Percentiles rank a stretch among this genome's conserved stretches.
phyloP scores from a whole-genome alignment of 53 echinoderm and acorn worm genomes.

The Temnopleurus reevesii region DNA sequence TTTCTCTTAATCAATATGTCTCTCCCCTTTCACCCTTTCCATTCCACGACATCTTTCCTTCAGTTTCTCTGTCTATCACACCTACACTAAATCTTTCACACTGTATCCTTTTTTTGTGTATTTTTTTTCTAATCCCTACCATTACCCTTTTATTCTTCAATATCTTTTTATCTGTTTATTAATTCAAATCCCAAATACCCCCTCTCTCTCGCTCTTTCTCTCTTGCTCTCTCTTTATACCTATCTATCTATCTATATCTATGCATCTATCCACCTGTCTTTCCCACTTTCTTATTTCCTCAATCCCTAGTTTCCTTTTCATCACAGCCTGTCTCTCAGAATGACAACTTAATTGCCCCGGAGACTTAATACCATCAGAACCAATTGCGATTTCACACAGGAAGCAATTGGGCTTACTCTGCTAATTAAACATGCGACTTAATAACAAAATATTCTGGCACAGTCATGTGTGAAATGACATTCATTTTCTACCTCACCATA shows the following conservation, averaged over 20 bases:
- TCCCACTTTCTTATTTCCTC: not conserved
- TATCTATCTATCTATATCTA: not conserved
- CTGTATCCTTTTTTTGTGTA: too few species aligned
- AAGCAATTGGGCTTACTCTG: not conserved
- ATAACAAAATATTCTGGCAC: not conserved
- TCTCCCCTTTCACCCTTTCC: not conserved
- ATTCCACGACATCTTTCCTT: not conserved
- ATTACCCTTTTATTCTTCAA: too few species aligned
- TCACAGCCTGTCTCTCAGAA: not conserved
- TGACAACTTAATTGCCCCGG: not conserved
- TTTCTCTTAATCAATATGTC: not conserved
- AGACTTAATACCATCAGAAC: not conserved
- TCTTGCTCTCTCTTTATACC: not conserved
- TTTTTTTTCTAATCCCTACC: too few species aligned
- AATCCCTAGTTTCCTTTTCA: too few species aligned
- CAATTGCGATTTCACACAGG: slow-evolving; percentile 14
- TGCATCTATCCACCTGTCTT: not conserved
- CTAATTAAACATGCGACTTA: not conserved
- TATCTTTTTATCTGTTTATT: too few species aligned
- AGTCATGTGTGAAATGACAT: not conserved
- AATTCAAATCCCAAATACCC: not conserved
- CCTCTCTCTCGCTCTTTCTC: not conserved
- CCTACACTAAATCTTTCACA: too few species aligned
- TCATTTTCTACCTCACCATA: not conserved
- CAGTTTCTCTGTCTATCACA: too few species aligned